phyloP scores from a whole-genome alignment of 1,140 invertebrate genomes.

The Sitobion miscanthi region DNA sequence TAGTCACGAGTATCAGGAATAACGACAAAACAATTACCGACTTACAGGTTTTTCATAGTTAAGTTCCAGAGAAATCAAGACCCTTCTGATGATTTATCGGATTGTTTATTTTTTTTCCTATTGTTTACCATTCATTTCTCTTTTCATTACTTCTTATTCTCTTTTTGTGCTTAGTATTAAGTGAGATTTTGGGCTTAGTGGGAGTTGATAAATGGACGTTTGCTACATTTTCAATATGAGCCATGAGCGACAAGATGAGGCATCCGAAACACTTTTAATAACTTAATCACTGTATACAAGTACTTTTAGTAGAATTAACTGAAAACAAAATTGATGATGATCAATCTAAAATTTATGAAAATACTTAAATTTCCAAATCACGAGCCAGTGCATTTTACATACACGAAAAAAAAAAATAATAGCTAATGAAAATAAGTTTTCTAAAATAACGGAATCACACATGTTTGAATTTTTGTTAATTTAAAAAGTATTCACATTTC shows the following conservation, averaged over 20 bases:
- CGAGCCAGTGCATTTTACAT: neutral
- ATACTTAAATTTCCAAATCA: neutral
- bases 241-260: slow-evolving; percentile 14
- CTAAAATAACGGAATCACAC: neutral
- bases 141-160: slow-evolving; percentile 35
- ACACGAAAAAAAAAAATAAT: neutral
- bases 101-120: slow-evolving; percentile 14
- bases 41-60: neutral
- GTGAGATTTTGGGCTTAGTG: slow-evolving; percentile 47
- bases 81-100: slow-evolving; percentile 22
- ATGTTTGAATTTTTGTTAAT: too few relatives aligned
- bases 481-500: too few relatives aligned
- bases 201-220: slow-evolving; percentile 41
- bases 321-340: neutral
- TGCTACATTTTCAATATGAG: slow-evolving; percentile 40
- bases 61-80: neutral
- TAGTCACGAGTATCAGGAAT: neutral
- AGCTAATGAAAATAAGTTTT: neutral
- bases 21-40: neutral
- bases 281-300: slow-evolving; percentile 21
- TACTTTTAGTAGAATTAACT: neutral
- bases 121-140: neutral
- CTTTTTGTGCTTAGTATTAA: slow-evolving; percentile 32
- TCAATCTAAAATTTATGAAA: neutral
- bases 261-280: slow-evolving; percentile 29